A percentile compares a stretch with the other conserved stretches of the same genome.
Evolutionary conservation across 2,797 vertebrate genomes (phyloP).

Genomic region (Hoplostethus mediterraneus): DNA sequence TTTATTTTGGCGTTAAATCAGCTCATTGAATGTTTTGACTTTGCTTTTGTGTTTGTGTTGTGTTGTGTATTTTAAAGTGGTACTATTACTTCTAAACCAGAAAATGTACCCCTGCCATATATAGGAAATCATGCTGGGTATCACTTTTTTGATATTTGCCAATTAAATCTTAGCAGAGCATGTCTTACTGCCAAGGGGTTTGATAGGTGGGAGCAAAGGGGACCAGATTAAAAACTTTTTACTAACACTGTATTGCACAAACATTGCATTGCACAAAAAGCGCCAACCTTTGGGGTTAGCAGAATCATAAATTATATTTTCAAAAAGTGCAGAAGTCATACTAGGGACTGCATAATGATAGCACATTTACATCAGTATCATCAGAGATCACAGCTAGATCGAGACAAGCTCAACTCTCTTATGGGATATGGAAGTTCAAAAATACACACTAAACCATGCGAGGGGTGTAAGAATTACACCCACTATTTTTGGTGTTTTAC

Average conservation of each 20-base stretch:
- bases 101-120: background rate
- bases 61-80: background rate
- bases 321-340: background rate
- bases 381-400: slow-evolving; percentile 23
- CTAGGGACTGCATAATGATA: background rate
- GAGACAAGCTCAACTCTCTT: slow-evolving; percentile 14
- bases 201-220: background rate
- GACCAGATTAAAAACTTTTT: too few species aligned
- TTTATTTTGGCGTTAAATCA: slow-evolving; percentile 9
- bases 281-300: too few species aligned
- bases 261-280: too few species aligned
- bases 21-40: slow-evolving; percentile 8
- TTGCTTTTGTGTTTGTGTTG: background rate
- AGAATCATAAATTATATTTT: too few species aligned
- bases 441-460: background rate
- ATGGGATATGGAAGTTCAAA: slow-evolving; percentile 3
- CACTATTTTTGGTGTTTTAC: too few species aligned
- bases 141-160: background rate
- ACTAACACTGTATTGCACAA: too few species aligned
- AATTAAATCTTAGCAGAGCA: background rate
- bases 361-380: slow-evolving; percentile 22
- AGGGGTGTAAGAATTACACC: slow-evolving; percentile 10
- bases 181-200: too few species aligned
- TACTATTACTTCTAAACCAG: background rate
- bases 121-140: too few species aligned